Evolutionary conservation across 1,140 invertebrate species (phyloP).

Genomic region (Dendrolimus kikuchii): DNA sequence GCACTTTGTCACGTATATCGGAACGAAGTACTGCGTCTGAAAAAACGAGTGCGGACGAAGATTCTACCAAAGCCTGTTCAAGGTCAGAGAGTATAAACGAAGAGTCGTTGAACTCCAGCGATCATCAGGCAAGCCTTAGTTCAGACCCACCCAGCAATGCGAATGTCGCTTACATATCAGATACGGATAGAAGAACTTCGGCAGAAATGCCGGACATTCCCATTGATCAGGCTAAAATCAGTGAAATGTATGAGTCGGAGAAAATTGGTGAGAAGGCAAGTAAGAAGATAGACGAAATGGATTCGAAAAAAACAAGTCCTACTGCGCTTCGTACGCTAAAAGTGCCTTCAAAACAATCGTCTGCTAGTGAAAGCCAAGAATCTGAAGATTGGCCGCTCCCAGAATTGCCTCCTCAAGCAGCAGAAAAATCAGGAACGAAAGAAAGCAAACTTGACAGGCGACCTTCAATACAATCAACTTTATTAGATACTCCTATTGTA

Average conservation of each 20-base stretch:
- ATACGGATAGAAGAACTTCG: slow-evolving; percentile 82
- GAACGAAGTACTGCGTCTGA: slow-evolving; percentile 91
- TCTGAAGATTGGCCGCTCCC: slow-evolving; percentile 81
- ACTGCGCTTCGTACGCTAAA: slow-evolving; percentile 13
- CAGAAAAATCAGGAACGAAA: slow-evolving; percentile 10
- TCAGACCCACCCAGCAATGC: slow-evolving; percentile 84
- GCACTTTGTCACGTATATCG: slow-evolving; percentile 88
- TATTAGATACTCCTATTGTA: slow-evolving; percentile 77
- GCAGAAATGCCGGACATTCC: slow-evolving; percentile 87
- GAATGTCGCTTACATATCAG: slow-evolving; percentile 80
- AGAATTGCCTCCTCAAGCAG: slow-evolving; percentile 71
- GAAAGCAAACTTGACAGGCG: slow-evolving; percentile 78
- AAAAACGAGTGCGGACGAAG: slow-evolving; percentile 83
- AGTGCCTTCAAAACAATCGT: slow-evolving; percentile 49
- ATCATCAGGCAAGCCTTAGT: slow-evolving; percentile 87
- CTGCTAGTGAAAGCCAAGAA: slow-evolving; percentile 75
- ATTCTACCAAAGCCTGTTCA: slow-evolving; percentile 86
- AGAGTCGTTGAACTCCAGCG: slow-evolving; percentile 85
- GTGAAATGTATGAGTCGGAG: slow-evolving; percentile 69
- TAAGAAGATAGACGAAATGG: slow-evolving; percentile 30
- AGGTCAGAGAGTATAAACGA: slow-evolving; percentile 87
- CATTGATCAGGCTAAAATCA: slow-evolving; percentile 77
- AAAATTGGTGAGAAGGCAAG: slow-evolving; percentile 44
- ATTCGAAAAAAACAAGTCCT: slow-evolving; percentile 34
- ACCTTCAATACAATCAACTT: slow-evolving; percentile 82